These are phyloP conservation scores for Quadriops clusia DNA, from an alignment of 2,888 invertebrate species.

Conservation along the genomic window DNA sequence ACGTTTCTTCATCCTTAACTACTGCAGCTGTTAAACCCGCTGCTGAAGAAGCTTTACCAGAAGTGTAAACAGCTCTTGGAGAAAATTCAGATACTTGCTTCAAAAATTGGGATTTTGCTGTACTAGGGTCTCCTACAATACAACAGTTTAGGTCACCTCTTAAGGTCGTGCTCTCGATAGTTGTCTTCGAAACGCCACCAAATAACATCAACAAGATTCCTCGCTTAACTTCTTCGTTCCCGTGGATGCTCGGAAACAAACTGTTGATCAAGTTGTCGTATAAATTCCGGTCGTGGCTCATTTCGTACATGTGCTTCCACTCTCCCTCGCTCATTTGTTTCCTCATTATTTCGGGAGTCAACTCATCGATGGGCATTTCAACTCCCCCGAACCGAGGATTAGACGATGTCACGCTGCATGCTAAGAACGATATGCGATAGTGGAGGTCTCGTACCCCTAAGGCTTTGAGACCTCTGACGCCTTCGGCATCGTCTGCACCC, in stretches of 20 bases:
- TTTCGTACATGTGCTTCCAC: slow-evolving; percentile 91
- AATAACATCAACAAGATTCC: slow-evolving; percentile 88
- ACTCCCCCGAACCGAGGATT: slow-evolving; percentile 80
- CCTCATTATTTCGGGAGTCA: slow-evolving; percentile 84
- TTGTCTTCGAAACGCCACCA: slow-evolving; percentile 92
- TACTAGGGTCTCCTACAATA: slow-evolving; percentile 97
- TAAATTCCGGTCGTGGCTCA: slow-evolving; percentile 88
- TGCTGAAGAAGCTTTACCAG: slow-evolving; percentile 95
- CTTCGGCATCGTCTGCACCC: slow-evolving; percentile 61
- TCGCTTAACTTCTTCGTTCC: slow-evolving; percentile 90
- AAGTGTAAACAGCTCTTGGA: slow-evolving; percentile 94
- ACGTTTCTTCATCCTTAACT: slow-evolving; percentile 93
- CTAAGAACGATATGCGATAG: slow-evolving; percentile 85
- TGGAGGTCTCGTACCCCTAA: slow-evolving; percentile 78
- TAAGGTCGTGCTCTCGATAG: slow-evolving; percentile 79
- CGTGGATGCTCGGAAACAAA: slow-evolving; percentile 93
- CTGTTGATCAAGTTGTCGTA: slow-evolving; percentile 83
- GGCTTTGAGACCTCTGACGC: slow-evolving; percentile 41
- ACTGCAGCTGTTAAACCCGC: slow-evolving; percentile 99
- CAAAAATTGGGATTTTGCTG: slow-evolving; percentile 93
- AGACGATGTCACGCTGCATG: slow-evolving; percentile 82
- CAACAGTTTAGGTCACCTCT: slow-evolving; percentile 97
- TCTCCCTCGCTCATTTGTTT: slow-evolving; percentile 89
- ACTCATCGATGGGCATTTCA: slow-evolving; percentile 73
- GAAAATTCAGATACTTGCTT: slow-evolving; percentile 91